Percentiles rank a stretch among this genome's conserved stretches.
phyloP scores from a whole-genome alignment of 2,888 invertebrate genomes.

The Idaea aversata region DNA sequence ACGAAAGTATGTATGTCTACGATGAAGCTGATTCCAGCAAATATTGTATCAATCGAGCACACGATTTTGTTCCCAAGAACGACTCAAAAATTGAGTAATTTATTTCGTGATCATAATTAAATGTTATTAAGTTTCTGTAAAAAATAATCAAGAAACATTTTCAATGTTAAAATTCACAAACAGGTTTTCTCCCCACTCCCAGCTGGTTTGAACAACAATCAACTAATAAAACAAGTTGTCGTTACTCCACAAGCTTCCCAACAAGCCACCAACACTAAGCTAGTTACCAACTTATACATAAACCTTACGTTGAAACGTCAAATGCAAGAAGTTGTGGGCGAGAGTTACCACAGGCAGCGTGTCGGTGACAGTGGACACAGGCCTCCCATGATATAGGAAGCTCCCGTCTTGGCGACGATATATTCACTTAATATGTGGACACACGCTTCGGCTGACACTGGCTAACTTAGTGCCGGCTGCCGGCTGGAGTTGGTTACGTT shows the following conservation, averaged over 20 bases:
- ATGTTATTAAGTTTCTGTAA: too few relatives aligned
- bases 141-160: too few relatives aligned
- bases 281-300: constrained; percentile 6
- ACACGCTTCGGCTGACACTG: constrained; percentile 4
- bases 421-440: constrained; percentile 15
- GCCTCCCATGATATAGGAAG: constrained; percentile 15
- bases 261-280: constrained; percentile 2
- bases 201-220: not conserved
- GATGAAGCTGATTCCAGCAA: too few relatives aligned
- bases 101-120: too few relatives aligned
- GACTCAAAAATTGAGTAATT: too few relatives aligned
- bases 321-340: constrained; percentile 48
- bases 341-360: constrained; percentile 35
- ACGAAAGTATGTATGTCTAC: too few relatives aligned
- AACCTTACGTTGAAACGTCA: constrained; percentile 33
- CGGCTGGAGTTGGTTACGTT: constrained; percentile 4
- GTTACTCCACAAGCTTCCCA: not conserved
- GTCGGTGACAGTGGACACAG: constrained; percentile 34
- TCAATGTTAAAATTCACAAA: too few relatives aligned
- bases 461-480: not conserved
- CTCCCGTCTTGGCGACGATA: constrained; percentile 9
- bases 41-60: too few relatives aligned
- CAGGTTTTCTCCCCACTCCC: not conserved
- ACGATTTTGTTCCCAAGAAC: too few relatives aligned
- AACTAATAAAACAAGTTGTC: constrained; percentile 2